phyloP scores from a whole-genome alignment of 2,888 invertebrate species.

The Bombylius discolor region DNA sequence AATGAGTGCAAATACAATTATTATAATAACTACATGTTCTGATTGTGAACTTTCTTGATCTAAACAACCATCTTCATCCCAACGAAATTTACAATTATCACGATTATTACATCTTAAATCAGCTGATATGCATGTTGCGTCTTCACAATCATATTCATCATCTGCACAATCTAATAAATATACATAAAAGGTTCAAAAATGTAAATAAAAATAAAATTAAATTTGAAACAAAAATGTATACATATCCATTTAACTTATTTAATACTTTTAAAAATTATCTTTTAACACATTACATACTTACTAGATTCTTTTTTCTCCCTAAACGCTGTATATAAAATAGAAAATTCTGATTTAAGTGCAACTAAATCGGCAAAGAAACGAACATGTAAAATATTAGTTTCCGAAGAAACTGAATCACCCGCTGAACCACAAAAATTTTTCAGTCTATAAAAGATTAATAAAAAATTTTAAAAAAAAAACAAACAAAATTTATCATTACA shows the following conservation, averaged over 20 bases:
- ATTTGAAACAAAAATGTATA: conserved; percentile 16
- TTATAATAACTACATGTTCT: conserved; percentile 71
- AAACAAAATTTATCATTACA: background rate
- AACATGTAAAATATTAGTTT: conserved; percentile 56
- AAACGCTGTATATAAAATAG: conserved; percentile 62
- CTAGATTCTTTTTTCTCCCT: conserved; percentile 43
- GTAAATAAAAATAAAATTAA: background rate
- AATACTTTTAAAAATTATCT: too few species aligned
- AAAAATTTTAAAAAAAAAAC: background rate
- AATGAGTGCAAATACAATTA: conserved; percentile 76
- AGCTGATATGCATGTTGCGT: conserved; percentile 67
- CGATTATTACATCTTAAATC: conserved; percentile 56
- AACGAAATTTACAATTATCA: conserved; percentile 69
- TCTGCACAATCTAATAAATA: conserved; percentile 32
- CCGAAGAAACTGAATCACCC: conserved; percentile 60
- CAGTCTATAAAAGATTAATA: conserved; percentile 30
- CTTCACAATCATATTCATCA: conserved; percentile 72
- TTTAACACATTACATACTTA: conserved; percentile 22
- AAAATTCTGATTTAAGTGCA: conserved; percentile 50
- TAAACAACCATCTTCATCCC: conserved; percentile 53
- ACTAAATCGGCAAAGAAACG: conserved; percentile 56
- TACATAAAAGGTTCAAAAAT: background rate
- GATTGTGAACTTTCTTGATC: conserved; percentile 38
- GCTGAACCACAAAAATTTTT: conserved; percentile 77
- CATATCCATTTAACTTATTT: too few species aligned